Conservation (phyloP, 1,140 invertebrate genomes). For the Druon quercuslanigerum region DNA sequence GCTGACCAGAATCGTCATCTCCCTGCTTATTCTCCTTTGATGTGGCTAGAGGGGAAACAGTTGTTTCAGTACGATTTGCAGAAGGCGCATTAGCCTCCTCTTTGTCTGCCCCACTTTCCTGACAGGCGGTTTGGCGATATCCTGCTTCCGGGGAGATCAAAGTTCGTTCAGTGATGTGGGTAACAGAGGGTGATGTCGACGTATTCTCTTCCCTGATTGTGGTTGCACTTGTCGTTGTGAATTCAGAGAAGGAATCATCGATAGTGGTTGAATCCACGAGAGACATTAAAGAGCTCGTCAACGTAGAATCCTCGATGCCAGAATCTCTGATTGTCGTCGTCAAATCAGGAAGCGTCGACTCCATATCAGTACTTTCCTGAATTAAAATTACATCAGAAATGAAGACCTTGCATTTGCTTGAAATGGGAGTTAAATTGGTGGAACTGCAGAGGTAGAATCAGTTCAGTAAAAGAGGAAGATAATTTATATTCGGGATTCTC, state of each 20-base stretch:
- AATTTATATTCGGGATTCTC: too few species aligned
- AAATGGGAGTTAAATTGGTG: too few species aligned
- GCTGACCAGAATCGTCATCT: constrained; percentile 6
- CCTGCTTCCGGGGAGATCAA: constrained; percentile 11
- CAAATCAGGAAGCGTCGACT: constrained; percentile 49
- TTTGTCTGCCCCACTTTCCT: constrained; percentile 8
- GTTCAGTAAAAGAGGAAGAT: too few species aligned
- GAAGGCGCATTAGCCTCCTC: background rate
- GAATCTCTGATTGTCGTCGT: constrained; percentile 46
- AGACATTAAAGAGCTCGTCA: constrained; percentile 50
- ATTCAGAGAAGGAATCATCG: constrained; percentile 45
- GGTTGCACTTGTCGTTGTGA: constrained; percentile 34
- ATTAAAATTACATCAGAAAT: constrained; percentile 5
- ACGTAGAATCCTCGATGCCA: constrained; percentile 49
- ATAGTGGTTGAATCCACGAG: constrained; percentile 43
- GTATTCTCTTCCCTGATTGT: constrained; percentile 37
- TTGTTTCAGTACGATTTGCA: constrained; percentile 15
- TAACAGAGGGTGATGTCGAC: constrained; percentile 15
- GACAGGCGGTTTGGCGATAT: constrained; percentile 10
- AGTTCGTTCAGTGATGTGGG: constrained; percentile 11
- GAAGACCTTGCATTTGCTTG: background rate
- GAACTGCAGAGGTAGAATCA: too few species aligned
- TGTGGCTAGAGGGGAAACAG: background rate
- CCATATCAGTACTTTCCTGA: constrained; percentile 34
- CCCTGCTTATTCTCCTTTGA: background rate